Evolutionary conservation across 2,888 invertebrate species (phyloP).

Genomic region (Caenorhabditis zanzibari): DNA sequence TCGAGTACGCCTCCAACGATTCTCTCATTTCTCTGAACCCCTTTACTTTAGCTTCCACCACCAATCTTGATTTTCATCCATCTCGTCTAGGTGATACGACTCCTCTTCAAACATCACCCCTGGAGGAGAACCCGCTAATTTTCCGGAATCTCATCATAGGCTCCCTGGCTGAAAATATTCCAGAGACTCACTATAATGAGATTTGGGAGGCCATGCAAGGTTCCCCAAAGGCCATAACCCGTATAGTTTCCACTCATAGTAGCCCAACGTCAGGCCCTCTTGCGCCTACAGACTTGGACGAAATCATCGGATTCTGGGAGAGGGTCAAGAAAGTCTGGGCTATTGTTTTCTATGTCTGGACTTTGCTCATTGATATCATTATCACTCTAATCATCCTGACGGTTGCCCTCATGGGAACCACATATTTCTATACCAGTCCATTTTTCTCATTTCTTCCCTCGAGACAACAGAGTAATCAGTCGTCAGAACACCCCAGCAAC

Average conservation of each 20-base stretch:
- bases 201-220: constrained; percentile 21
- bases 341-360: neutral
- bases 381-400: neutral
- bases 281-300: neutral
- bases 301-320: neutral
- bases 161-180: neutral
- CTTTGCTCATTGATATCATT: neutral
- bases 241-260: neutral
- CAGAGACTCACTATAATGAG: neutral
- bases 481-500: too few species aligned
- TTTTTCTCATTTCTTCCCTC: neutral
- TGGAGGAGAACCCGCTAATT: neutral
- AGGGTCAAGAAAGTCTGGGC: neutral
- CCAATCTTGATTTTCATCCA: constrained; percentile 4
- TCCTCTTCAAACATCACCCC: neutral
- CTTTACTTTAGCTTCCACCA: neutral
- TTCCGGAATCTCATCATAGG: constrained; percentile 26
- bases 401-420: neutral
- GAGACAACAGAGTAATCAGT: neutral
- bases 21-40: constrained; percentile 10
- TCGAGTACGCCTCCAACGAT: neutral
- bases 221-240: neutral
- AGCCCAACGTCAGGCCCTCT: neutral
- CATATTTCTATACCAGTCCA: neutral
- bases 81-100: neutral